These are phyloP conservation scores for Gnatocerus cornutus DNA, from an alignment of 2,888 invertebrate genomes.

Conservation along the genomic window DNA sequence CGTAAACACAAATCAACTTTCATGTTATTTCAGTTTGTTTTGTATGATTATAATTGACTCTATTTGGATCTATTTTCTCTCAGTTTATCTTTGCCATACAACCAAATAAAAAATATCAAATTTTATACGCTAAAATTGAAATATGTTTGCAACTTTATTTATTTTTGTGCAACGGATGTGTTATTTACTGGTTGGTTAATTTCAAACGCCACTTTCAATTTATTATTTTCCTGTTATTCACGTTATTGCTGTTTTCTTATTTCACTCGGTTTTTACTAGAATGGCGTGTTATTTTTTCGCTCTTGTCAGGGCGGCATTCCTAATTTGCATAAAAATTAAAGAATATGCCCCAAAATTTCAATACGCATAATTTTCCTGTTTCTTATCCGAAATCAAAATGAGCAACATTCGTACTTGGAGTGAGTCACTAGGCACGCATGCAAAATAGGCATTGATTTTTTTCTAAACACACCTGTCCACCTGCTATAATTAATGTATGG, in stretches of 20 bases:
- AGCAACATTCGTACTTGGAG: constrained; percentile 22
- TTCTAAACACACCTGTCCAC: constrained; percentile 34
- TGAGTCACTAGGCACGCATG: constrained; percentile 38
- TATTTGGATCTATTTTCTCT: constrained; percentile 13
- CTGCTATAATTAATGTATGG: constrained; percentile 29
- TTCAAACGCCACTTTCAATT: not conserved
- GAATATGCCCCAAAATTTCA: constrained; percentile 25
- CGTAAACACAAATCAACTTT: constrained; percentile 10
- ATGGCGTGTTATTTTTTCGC: no score
- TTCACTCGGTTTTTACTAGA: no score
- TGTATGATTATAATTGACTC: not conserved
- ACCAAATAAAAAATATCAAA: constrained; percentile 10
- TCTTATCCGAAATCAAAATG: constrained; percentile 28
- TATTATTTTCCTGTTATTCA: not conserved
- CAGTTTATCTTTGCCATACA: constrained; percentile 7
- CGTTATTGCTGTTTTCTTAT: no score
- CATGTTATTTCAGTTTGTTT: constrained; percentile 13
- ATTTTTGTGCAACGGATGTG: not conserved
- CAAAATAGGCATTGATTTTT: constrained; percentile 35
- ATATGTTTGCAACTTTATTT: constrained; percentile 3
- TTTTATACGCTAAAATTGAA: not conserved
- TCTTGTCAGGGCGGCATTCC: no score
- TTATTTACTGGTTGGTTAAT: not conserved
- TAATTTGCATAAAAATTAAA: constrained; percentile 22
- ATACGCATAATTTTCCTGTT: constrained; percentile 31